Evolutionary conservation across 1,140 invertebrate species (phyloP), one percentile per base, ranked within the genome.

Genomic region (Leptopilina boulardi): DNA sequence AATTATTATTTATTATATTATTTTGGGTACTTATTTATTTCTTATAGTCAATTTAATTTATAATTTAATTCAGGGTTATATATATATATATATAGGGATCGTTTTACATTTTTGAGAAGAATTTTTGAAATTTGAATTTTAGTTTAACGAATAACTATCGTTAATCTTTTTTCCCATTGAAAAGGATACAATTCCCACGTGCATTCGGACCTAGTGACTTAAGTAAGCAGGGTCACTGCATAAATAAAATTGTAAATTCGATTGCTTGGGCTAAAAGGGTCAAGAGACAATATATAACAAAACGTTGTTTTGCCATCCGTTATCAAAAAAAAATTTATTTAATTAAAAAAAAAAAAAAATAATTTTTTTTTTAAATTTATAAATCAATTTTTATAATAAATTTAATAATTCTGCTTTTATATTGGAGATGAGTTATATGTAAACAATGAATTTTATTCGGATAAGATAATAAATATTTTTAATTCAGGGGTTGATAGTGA

Each of bases 241-340:
- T 83, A 83, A 77, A 80, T 83, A 79, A 83, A 83, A 76, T 80
- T 83, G 79, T 83, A 83, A 83, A 80, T 83, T 66, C 71, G 66
- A 19, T 79, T 44, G 73, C 73, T 76, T 77, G 76, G 81, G 79
- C 74, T 79, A 75, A 47, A 80, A 83, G 80, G 81, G 80, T 83
- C 81, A 83, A 83, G 80, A 79, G 81, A 75, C 81, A 80, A 72
- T 71, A 44, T 66, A 71, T 71, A 80, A 77, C 81, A 66, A 13
- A 66, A 30, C 15, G 56, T 66, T 15, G 23, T 26, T 66, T 66
- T 30, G 23, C 21, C 56, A 66, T 66, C 56, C 56, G 23, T 21
- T 66, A 66, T 30, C 56, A 66, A 66, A 56, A 66, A 11, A 23
- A 34, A 34, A 34, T 34, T 34, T 34, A 34, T 34, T 34, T 34